phyloP scores from a whole-genome alignment of 2,888 invertebrate species.

The Nomada flava region DNA sequence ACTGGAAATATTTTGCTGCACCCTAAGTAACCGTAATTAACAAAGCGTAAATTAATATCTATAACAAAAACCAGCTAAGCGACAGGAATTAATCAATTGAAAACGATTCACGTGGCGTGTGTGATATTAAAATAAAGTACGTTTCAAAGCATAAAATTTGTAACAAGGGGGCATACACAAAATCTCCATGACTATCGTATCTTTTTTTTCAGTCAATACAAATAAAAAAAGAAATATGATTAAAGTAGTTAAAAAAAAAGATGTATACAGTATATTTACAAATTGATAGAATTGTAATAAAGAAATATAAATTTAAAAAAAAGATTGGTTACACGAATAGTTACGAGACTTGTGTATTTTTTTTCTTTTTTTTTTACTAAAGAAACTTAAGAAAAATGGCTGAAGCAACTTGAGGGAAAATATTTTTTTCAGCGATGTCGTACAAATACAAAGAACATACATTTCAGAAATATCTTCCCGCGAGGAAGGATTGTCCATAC shows the following conservation, averaged over 20 bases:
- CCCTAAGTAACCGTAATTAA: slow-evolving; percentile 76
- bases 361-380: not conserved
- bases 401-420: slow-evolving; percentile 4
- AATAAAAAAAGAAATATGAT: not conserved
- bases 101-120: not conserved
- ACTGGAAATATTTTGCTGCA: slow-evolving; percentile 84
- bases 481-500: slow-evolving; percentile 82
- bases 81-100: slow-evolving; percentile 26
- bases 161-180: too few relatives aligned
- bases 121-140: not conserved
- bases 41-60: slow-evolving; percentile 70
- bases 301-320: not conserved
- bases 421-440: slow-evolving; percentile 10
- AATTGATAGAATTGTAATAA: not conserved
- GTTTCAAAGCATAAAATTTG: not conserved
- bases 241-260: not conserved
- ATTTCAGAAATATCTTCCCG: slow-evolving; percentile 83
- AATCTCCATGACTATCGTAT: not conserved
- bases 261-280: not conserved
- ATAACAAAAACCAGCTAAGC: slow-evolving; percentile 38
- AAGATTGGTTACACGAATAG: not conserved
- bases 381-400: not conserved
- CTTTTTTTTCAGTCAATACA: too few relatives aligned
- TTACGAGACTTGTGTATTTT: not conserved
- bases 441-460: slow-evolving; percentile 72